Conservation (phyloP, 1,140 invertebrate genomes). For the Hylaeus volcanicus region DNA sequence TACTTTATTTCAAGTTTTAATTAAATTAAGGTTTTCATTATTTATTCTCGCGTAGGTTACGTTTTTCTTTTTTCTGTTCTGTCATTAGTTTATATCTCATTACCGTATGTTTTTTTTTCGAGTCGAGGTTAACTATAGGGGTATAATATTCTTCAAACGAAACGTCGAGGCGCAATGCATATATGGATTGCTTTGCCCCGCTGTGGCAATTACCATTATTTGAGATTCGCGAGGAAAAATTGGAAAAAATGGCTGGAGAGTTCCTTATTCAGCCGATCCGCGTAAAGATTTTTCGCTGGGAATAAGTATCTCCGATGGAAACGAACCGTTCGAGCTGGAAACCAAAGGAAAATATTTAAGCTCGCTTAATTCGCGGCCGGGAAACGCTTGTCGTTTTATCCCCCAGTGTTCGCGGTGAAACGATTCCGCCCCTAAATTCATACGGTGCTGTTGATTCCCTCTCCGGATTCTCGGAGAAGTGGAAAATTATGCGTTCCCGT, state of each 20-base stretch:
- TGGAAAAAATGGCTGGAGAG: slow-evolving; percentile 7
- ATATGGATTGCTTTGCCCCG: too few species aligned
- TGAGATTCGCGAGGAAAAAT: not conserved
- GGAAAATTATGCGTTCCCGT: slow-evolving; percentile 17
- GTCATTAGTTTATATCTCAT: slow-evolving; percentile 3
- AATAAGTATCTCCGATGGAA: not conserved
- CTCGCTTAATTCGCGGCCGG: slow-evolving; percentile 1
- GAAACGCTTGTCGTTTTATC: slow-evolving; percentile 3
- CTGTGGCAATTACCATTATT: not conserved
- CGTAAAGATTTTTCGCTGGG: not conserved
- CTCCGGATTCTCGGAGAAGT: not conserved
- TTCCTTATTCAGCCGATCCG: not conserved
- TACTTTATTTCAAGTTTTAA: too few species aligned
- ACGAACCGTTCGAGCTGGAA: not conserved
- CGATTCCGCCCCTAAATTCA: slow-evolving; percentile 5
- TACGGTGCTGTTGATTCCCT: slow-evolving; percentile 10
- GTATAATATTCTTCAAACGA: too few species aligned
- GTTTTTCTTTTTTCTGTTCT: not conserved
- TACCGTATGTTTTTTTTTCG: too few species aligned
- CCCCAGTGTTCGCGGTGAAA: not conserved
- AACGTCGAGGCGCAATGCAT: too few species aligned
- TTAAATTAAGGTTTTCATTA: too few species aligned
- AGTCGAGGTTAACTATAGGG: too few species aligned
- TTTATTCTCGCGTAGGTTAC: not conserved
- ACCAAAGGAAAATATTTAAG: slow-evolving; percentile 9